Evolutionary conservation across 2,797 vertebrate genomes (phyloP), one percentile per base, ranked within the genome.

Genomic region (Halcyon smyrnensis): DNA sequence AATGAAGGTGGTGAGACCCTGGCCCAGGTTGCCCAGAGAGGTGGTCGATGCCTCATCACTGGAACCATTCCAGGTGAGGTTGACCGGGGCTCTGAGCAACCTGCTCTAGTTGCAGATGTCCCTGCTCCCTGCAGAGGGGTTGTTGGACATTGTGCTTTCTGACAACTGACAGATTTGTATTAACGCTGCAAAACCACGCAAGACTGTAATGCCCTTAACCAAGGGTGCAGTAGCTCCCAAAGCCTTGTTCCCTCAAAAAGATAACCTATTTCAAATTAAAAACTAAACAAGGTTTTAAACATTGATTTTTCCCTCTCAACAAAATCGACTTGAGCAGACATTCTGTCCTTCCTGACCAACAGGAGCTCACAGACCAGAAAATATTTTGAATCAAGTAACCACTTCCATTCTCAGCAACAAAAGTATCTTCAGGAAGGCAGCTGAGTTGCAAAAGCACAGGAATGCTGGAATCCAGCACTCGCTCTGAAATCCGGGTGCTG

Each of bases 321-420:
- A 30, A 16, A n/a, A 53, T 1, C 21, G 6, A 12, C 4, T 16
- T 45, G 4, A 50, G 53, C 23, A 48, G 75, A 48, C 36, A 0
- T 1, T 34, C 25, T 7, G 3, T 6, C 8, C 27, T 3, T 19
- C 76, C 69, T 11, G 2, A 3, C 34, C 3, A 24, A 34, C 11
- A 28, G 23, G 30, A 70, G 20, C 73, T 51, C 57, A 30, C 0
- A 24, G 30, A 17, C 24, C 11, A 1, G 1, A 21, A 82, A 68
- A 32, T 2, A 15, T 1, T 59, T 34, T 3, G 1, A 16, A n/a
- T 4, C 39, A 8, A 79, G 54, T 0, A 17, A n/a, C 25, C 30
- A 4, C 37, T 45, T 13, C 2, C 17, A 43, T 19, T 19, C 43
- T 62, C 79, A 45, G 45, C n/a, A 41, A 3, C 37, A 41, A 2